phyloP scores from a whole-genome alignment of 2,113 vertebrate species.

The Xenus cinereus region DNA sequence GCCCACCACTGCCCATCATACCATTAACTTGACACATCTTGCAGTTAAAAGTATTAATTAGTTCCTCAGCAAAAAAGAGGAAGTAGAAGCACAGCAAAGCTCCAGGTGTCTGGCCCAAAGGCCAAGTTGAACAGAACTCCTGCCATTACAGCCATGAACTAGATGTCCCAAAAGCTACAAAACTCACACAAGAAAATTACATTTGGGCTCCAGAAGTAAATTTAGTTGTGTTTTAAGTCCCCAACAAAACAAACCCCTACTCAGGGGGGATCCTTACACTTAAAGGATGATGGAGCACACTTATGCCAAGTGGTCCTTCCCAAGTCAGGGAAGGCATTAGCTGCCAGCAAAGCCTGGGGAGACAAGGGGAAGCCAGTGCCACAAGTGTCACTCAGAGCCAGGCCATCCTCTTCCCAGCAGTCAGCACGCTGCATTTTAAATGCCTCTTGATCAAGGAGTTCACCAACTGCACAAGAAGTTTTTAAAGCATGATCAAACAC shows the following conservation, averaged over 20 bases:
- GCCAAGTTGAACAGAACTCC: background rate
- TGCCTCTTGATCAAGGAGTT: background rate
- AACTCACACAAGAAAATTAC: background rate
- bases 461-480: background rate
- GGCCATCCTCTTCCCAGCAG: background rate
- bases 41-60: background rate
- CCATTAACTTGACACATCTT: background rate
- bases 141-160: background rate
- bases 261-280: background rate
- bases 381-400: background rate
- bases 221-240: background rate
- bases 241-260: background rate
- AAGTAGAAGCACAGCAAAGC: background rate
- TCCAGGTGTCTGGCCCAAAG: background rate
- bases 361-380: background rate
- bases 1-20: background rate
- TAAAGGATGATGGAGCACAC: background rate
- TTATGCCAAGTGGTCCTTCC: background rate
- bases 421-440: accelerated
- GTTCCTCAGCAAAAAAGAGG: background rate
- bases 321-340: background rate
- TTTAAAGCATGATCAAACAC: background rate
- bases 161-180: background rate
- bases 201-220: background rate
- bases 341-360: background rate